A percentile compares a stretch with the other conserved stretches of the same genome.
phyloP scores from a whole-genome alignment of 2,888 invertebrate species.

The Caenorhabditis macrosperma region DNA sequence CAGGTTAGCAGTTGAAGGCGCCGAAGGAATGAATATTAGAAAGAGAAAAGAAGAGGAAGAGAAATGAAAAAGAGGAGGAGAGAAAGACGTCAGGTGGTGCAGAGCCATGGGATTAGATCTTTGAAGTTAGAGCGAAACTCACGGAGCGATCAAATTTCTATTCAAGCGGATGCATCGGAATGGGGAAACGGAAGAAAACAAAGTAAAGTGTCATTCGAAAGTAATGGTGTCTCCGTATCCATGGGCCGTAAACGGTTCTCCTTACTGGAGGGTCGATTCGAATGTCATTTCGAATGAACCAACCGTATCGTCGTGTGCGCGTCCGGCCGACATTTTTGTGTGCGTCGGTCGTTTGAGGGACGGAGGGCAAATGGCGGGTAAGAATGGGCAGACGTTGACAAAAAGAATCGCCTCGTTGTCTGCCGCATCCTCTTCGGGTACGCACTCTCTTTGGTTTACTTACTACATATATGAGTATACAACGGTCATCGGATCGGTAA shows the following conservation, averaged over 20 bases:
- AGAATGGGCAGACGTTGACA: constrained; percentile 49
- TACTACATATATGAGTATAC: constrained; percentile 49
- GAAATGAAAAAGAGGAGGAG: constrained; percentile 13
- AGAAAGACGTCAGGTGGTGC: constrained; percentile 48
- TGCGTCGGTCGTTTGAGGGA: constrained; percentile 47
- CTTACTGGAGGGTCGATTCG: constrained; percentile 11
- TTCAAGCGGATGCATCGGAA: constrained; percentile 11
- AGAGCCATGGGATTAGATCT: constrained; percentile 26
- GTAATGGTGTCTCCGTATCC: not conserved
- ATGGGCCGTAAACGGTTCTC: constrained; percentile 4
- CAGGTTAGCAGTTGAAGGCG: not conserved
- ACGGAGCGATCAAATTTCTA: constrained; percentile 49
- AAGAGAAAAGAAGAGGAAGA: not conserved
- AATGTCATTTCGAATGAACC: constrained; percentile 42
- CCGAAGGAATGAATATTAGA: not conserved
- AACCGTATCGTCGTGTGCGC: constrained; percentile 47
- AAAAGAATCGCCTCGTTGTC: constrained; percentile 48
- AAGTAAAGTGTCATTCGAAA: constrained; percentile 1
- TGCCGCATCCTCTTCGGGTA: constrained; percentile 27
- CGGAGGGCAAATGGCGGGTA: constrained; percentile 54
- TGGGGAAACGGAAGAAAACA: constrained; percentile 3
- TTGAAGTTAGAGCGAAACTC: constrained; percentile 20
- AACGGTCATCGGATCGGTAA: constrained; percentile 56
- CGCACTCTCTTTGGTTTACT: constrained; percentile 35
- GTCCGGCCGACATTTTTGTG: constrained; percentile 25